phyloP scores from a whole-genome alignment of 92 coral and sea anemone species.

The Epizoanthus stellaris region DNA sequence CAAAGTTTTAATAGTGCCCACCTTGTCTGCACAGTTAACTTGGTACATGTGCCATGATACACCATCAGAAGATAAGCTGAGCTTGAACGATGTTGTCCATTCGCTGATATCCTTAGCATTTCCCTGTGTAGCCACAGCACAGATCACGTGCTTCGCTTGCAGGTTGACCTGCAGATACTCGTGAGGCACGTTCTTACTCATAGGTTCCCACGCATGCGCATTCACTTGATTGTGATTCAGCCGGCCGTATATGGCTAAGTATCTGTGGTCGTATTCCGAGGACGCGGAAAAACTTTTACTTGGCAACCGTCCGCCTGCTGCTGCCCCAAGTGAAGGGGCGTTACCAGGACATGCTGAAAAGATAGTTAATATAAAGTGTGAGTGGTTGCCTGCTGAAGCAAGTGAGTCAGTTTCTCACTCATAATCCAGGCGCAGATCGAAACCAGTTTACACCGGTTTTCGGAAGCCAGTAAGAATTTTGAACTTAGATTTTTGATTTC shows the following conservation, averaged over 20 bases:
- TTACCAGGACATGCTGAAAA: background rate
- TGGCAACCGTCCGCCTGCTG: background rate
- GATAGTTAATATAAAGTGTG: too few species aligned
- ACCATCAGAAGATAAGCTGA: background rate
- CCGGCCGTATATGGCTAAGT: background rate
- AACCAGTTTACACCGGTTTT: too few species aligned
- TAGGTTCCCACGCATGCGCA: background rate
- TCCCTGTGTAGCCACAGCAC: slow-evolving; percentile 4
- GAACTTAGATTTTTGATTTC: too few species aligned
- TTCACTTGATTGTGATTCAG: background rate
- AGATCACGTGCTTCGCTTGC: background rate
- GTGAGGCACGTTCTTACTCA: background rate
- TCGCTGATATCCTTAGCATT: background rate
- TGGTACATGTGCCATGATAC: background rate
- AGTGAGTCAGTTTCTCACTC: too few species aligned
- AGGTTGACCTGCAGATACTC: background rate
- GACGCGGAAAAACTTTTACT: background rate
- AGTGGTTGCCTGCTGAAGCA: too few species aligned
- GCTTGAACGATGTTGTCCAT: background rate
- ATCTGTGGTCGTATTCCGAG: background rate
- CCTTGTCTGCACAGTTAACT: background rate
- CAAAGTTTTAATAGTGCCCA: too few species aligned
- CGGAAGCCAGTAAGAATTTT: too few species aligned
- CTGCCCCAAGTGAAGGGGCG: slow-evolving; percentile 2
- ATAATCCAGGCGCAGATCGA: too few species aligned